Evolutionary conservation across 2,797 vertebrate species (phyloP).

Genomic region (Xiphophorus birchmanni): DNA sequence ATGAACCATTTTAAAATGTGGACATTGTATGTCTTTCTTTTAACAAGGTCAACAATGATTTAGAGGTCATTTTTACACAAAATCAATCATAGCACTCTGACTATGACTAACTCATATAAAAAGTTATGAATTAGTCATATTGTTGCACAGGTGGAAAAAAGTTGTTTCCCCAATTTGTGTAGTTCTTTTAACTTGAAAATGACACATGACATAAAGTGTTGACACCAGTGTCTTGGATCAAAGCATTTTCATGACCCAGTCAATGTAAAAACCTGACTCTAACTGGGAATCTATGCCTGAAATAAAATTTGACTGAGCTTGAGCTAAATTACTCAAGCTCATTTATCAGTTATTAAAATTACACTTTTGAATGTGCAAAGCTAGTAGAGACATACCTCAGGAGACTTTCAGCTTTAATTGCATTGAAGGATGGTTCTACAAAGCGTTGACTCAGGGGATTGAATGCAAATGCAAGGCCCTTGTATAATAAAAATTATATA

Average conservation of each 20-base stretch:
- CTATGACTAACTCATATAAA: not conserved
- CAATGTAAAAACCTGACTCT: not conserved
- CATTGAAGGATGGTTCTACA: not conserved
- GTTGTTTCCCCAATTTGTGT: too few species aligned
- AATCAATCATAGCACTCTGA: not conserved
- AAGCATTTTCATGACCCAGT: not conserved
- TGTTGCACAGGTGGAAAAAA: too few species aligned
- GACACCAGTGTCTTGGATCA: not conserved
- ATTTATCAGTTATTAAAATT: not conserved
- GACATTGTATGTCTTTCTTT: not conserved
- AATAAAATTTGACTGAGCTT: not conserved
- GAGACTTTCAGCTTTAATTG: not conserved
- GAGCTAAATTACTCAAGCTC: not conserved
- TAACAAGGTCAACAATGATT: not conserved
- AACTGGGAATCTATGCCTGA: not conserved
- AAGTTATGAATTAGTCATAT: too few species aligned
- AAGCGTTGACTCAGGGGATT: not conserved
- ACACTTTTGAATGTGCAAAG: not conserved
- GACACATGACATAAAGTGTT: not conserved
- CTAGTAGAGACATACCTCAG: not conserved
- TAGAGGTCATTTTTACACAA: not conserved
- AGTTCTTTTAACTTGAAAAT: not conserved
- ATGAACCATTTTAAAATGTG: not conserved
- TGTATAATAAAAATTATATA: not conserved
- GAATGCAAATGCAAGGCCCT: not conserved